phyloP scores from a whole-genome alignment of 1,140 invertebrate species.

The Carposina sasakii region DNA sequence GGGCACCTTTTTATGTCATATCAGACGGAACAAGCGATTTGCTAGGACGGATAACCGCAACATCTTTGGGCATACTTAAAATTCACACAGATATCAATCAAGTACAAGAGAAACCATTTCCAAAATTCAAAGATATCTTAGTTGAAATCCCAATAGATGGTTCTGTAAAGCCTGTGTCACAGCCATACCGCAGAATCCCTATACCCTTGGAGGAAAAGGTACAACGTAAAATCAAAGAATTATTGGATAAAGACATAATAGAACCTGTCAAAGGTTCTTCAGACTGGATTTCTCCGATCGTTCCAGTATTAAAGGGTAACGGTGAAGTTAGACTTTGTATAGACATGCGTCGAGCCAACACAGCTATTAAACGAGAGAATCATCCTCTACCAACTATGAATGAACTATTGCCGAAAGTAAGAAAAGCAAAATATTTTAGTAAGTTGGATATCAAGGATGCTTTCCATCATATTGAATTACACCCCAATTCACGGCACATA shows the following conservation, averaged over 20 bases:
- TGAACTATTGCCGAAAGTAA: conserved; percentile 20
- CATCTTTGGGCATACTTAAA: conserved; percentile 14
- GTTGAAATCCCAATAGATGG: conserved; percentile 25
- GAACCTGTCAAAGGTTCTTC: conserved; percentile 27
- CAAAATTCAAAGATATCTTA: conserved; percentile 22
- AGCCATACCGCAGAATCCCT: conserved; percentile 24
- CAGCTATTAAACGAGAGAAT: conserved; percentile 33
- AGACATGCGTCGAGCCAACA: conserved; percentile 39
- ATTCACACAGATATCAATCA: conserved; percentile 2
- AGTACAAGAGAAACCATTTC: conserved; percentile 6
- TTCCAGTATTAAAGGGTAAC: conserved; percentile 22
- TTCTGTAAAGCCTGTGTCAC: conserved; percentile 18
- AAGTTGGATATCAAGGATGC: conserved; percentile 25
- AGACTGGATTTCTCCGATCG: conserved; percentile 35
- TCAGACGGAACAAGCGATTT: conserved; percentile 9
- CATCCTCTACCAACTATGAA: conserved; percentile 29
- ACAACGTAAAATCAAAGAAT: conserved; percentile 9
- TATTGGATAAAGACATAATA: conserved; percentile 18
- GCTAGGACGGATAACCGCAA: conserved; percentile 19
- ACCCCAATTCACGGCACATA: conserved; percentile 20
- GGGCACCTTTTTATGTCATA: conserved; percentile 16
- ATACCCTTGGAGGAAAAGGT: conserved; percentile 11
- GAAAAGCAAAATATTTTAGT: conserved; percentile 27
- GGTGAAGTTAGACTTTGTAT: conserved; percentile 34
- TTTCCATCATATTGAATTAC: conserved; percentile 30